These are phyloP conservation scores for Cyprinodon tularosa DNA, from an alignment of 2,113 vertebrate genomes.

Conservation along the genomic window DNA sequence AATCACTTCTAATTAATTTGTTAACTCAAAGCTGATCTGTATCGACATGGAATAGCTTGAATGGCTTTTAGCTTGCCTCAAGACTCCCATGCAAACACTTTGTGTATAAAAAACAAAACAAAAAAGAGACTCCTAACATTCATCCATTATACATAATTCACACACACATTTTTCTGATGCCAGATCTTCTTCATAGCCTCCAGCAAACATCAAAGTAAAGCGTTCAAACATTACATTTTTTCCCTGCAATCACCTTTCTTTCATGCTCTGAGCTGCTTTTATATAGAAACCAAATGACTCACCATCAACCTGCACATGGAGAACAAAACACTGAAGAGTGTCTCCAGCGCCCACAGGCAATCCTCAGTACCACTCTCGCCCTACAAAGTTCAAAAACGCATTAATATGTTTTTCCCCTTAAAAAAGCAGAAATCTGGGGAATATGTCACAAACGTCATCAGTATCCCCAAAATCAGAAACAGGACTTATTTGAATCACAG, in stretches of 20 bases:
- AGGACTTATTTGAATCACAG: slow-evolving; percentile 12
- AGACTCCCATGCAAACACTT: slow-evolving; percentile 56
- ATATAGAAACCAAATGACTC: slow-evolving; percentile 70
- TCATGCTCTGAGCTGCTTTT: slow-evolving; percentile 27
- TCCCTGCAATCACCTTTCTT: slow-evolving; percentile 23
- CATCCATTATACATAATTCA: slow-evolving; percentile 61
- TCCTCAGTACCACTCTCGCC: slow-evolving; percentile 92
- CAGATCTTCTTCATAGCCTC: slow-evolving; percentile 30
- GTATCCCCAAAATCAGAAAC: slow-evolving; percentile 8
- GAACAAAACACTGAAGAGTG: slow-evolving; percentile 94
- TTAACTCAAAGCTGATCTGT: slow-evolving; percentile 44
- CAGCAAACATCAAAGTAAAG: slow-evolving; percentile 43
- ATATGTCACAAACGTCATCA: slow-evolving; percentile 8
- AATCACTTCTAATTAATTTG: slow-evolving; percentile 47
- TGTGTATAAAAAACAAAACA: slow-evolving; percentile 64
- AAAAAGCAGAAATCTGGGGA: slow-evolving; percentile 35
- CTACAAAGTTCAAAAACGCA: slow-evolving; percentile 73
- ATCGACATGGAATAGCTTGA: slow-evolving; percentile 53
- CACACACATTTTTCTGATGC: slow-evolving; percentile 22
- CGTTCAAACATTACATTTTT: slow-evolving; percentile 28
- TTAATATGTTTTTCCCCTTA: slow-evolving; percentile 30
- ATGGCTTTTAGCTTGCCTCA: slow-evolving; percentile 40
- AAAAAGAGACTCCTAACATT: slow-evolving; percentile 46
- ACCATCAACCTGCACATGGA: slow-evolving; percentile 98
- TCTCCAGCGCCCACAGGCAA: slow-evolving; percentile 93